Evolutionary conservation across 2,797 vertebrate genomes (phyloP).

Genomic region (Uromys caudimaculatus): DNA sequence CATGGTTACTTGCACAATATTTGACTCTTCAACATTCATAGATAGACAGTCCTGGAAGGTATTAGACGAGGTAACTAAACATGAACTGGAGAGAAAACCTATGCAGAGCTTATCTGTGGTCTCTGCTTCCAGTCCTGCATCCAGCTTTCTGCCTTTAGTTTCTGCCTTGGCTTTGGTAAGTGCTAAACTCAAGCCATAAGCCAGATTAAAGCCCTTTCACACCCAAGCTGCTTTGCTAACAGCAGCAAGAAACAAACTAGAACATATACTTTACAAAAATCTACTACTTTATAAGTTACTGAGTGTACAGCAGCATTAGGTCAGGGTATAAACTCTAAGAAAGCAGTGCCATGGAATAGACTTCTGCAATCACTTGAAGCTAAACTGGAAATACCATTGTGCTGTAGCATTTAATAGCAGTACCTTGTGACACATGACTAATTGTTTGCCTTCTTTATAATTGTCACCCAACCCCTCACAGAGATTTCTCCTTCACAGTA

Average conservation of each 20-base stretch:
- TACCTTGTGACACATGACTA: not conserved
- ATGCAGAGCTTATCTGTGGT: not conserved
- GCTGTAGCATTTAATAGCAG: not conserved
- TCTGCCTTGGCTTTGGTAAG: not conserved
- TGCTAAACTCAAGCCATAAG: not conserved
- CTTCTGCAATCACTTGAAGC: not conserved
- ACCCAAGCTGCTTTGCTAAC: not conserved
- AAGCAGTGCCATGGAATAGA: not conserved
- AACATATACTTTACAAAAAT: not conserved
- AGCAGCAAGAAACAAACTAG: not conserved
- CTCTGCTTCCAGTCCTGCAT: not conserved
- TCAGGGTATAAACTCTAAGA: not conserved
- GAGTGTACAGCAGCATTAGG: not conserved
- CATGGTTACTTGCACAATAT: not conserved
- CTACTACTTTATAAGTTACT: not conserved
- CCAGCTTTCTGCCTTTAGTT: not conserved
- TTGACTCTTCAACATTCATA: not conserved
- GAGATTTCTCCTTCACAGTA: conserved; percentile 24
- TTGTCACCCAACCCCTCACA: not conserved
- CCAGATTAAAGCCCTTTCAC: not conserved
- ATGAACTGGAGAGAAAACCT: not conserved
- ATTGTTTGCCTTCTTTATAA: conserved; percentile 12
- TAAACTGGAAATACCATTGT: not conserved
- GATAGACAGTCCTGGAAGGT: no score
- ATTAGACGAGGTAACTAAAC: not conserved